Percentiles rank a stretch among this genome's conserved stretches.
These are phyloP conservation scores for Ondatra zibethicus DNA, from an alignment of 2,113 vertebrate species.

Conservation along the genomic window DNA sequence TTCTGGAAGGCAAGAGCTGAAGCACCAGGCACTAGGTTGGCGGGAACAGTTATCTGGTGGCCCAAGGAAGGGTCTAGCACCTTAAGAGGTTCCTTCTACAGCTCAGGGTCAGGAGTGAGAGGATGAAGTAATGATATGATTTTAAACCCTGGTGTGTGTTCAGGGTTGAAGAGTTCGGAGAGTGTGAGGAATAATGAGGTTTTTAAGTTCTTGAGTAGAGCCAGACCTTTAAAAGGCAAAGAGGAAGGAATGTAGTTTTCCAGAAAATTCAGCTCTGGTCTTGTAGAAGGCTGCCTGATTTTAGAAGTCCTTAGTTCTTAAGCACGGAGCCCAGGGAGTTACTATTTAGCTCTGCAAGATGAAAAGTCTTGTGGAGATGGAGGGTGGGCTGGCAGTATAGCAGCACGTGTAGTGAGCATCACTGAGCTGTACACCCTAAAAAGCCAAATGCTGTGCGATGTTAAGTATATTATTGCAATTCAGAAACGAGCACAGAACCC, in stretches of 20 bases:
- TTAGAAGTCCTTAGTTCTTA: not conserved
- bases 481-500: not conserved
- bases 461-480: not conserved
- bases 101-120: not conserved
- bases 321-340: not conserved
- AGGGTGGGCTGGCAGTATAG: no score
- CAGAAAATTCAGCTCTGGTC: not conserved
- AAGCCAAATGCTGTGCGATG: not conserved
- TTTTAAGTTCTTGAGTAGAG: not conserved
- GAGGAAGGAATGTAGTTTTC: not conserved
- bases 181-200: not conserved
- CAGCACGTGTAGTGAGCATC: not conserved
- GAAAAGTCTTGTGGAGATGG: not conserved
- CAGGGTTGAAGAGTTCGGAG: not conserved
- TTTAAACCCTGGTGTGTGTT: not conserved
- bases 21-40: no score
- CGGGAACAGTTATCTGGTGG: not conserved
- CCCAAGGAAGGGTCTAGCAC: not conserved
- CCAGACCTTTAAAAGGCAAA: not conserved
- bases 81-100: not conserved
- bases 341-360: not conserved
- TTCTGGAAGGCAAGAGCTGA: not conserved
- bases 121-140: not conserved
- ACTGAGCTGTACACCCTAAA: rapidly evolving
- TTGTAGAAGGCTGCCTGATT: not conserved